phyloP scores from a whole-genome alignment of 2,113 vertebrate species.

The Micronycteris hirsuta region DNA sequence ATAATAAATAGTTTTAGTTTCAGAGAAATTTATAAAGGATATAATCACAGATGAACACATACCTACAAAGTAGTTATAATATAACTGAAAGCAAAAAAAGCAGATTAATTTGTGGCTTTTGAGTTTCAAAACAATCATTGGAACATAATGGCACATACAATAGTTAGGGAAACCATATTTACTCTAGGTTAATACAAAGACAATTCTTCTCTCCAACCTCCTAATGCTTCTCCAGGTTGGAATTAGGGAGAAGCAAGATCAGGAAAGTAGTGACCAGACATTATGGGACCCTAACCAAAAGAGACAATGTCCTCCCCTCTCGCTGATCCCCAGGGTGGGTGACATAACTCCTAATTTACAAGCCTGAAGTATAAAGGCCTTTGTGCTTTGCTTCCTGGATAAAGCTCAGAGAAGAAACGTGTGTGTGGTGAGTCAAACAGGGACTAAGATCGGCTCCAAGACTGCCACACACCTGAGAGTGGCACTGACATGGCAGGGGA shows the following conservation, averaged over 20 bases:
- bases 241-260: neutral
- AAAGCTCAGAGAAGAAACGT: neutral
- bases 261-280: neutral
- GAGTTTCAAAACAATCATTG: neutral
- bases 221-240: neutral
- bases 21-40: neutral
- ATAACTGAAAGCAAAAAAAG: neutral
- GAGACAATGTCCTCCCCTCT: neutral
- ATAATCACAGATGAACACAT: neutral
- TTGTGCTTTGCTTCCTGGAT: neutral
- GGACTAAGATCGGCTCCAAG: neutral
- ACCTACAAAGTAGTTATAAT: neutral
- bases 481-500: neutral
- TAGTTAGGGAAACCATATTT: neutral
- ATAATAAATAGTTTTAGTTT: slow-evolving; percentile 2
- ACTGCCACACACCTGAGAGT: neutral
- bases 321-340: neutral
- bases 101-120: neutral
- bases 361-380: neutral
- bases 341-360: neutral
- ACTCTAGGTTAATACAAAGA: neutral
- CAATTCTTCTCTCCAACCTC: neutral
- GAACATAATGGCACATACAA: neutral
- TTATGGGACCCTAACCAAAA: neutral
- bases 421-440: neutral